Evolutionary conservation across 2,113 vertebrate genomes (phyloP).

Genomic region (Athene noctua): DNA sequence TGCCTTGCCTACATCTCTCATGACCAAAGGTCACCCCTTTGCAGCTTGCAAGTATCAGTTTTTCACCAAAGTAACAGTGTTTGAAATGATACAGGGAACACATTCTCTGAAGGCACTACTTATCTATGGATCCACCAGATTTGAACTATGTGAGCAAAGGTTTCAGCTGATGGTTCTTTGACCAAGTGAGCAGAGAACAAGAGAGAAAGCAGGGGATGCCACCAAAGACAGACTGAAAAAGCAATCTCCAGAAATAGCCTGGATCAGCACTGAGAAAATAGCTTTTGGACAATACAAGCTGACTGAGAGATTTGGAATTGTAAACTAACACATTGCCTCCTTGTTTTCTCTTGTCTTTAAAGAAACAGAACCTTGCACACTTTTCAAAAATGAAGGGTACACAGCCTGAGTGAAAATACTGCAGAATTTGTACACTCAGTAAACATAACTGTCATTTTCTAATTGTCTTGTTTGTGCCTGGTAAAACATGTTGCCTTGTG

Average conservation of each 20-base stretch:
- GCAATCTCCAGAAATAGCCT: background rate
- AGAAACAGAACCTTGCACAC: background rate
- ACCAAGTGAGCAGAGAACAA: background rate
- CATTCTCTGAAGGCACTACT: background rate
- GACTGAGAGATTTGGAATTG: background rate
- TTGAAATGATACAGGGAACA: background rate
- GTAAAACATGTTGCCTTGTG: background rate
- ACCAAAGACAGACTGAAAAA: background rate
- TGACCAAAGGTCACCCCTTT: background rate
- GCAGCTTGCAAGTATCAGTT: background rate
- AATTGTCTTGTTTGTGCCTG: background rate
- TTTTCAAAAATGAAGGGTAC: background rate
- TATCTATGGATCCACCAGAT: background rate
- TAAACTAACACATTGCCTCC: background rate
- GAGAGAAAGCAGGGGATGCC: background rate
- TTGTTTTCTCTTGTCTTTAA: background rate
- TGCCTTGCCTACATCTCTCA: background rate
- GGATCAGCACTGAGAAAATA: background rate
- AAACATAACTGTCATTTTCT: background rate
- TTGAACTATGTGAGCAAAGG: background rate
- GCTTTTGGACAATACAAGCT: background rate
- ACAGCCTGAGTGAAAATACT: background rate
- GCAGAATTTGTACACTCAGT: background rate
- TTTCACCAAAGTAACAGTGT: background rate
- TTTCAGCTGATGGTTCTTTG: background rate